These are phyloP conservation scores for Sceloporus undulatus DNA, from an alignment of 2,113 vertebrate genomes.

Conservation along the genomic window DNA sequence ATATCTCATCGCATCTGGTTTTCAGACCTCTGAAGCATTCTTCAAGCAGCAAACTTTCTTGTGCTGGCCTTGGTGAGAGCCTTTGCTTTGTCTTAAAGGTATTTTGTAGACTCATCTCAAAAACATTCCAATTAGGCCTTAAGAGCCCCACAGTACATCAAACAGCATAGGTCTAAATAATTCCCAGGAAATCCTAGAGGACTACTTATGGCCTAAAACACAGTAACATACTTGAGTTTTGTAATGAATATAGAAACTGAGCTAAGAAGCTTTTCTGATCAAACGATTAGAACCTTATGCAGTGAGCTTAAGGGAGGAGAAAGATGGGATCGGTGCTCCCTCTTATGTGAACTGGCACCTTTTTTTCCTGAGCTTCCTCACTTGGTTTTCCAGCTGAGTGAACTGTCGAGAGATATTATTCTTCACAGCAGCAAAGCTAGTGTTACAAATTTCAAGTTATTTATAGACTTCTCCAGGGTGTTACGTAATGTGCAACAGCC, in stretches of 20 bases:
- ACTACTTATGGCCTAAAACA: too few relatives aligned
- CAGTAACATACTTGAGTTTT: background rate
- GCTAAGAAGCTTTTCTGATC: background rate
- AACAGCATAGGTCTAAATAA: too few relatives aligned
- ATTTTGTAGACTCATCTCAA: background rate
- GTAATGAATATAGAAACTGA: background rate
- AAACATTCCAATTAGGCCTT: background rate
- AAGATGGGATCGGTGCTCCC: background rate
- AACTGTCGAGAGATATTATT: constrained; percentile 67
- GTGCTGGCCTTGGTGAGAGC: background rate
- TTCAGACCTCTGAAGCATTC: too few relatives aligned
- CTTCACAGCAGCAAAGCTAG: constrained; percentile 52
- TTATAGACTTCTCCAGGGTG: constrained; percentile 61
- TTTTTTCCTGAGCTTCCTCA: constrained; percentile 43
- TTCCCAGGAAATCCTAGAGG: background rate
- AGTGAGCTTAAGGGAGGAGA: constrained; percentile 26
- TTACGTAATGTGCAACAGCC: constrained; percentile 58
- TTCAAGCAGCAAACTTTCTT: background rate
- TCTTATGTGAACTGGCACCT: constrained; percentile 4
- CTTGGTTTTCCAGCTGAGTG: constrained; percentile 52
- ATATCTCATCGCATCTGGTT: too few relatives aligned
- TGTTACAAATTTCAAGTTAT: constrained; percentile 55
- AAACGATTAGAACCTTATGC: accelerated
- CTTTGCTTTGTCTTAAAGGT: background rate
- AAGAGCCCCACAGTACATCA: background rate